Conservation (phyloP, 2,113 vertebrate species). For the Struthio camelus region DNA sequence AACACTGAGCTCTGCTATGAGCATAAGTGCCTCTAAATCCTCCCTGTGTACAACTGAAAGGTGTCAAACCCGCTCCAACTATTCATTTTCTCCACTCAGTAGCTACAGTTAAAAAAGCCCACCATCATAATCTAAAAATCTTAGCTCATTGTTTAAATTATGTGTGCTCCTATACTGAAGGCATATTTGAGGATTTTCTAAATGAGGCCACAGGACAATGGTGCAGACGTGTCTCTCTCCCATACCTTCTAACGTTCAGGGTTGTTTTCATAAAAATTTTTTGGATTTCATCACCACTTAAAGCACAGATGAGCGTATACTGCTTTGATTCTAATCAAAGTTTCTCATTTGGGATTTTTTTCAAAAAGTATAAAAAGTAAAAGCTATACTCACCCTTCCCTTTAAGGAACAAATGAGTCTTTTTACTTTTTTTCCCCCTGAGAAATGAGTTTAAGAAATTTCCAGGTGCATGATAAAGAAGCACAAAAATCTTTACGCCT, state of each 20-base stretch:
- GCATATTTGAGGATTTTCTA: background rate
- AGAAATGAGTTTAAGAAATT: too few species aligned
- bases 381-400: background rate
- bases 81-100: background rate
- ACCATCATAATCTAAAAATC: background rate
- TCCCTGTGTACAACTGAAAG: background rate
- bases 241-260: rapidly evolving
- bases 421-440: too few species aligned
- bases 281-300: background rate
- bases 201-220: background rate
- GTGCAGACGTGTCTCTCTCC: background rate
- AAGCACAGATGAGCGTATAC: background rate
- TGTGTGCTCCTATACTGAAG: rapidly evolving
- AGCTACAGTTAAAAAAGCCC: background rate
- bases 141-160: background rate
- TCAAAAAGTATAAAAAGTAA: background rate
- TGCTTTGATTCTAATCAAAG: background rate
- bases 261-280: background rate
- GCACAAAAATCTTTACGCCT: background rate
- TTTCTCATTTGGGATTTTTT: background rate
- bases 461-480: background rate
- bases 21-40: background rate
- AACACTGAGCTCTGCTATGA: background rate
- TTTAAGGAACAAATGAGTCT: too few species aligned
- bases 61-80: background rate